A percentile compares a stretch with the other conserved stretches of the same genome.
These are phyloP conservation scores for Eurystomus glaucurus DNA, from an alignment of 2,797 vertebrate genomes.

Conservation along the genomic window DNA sequence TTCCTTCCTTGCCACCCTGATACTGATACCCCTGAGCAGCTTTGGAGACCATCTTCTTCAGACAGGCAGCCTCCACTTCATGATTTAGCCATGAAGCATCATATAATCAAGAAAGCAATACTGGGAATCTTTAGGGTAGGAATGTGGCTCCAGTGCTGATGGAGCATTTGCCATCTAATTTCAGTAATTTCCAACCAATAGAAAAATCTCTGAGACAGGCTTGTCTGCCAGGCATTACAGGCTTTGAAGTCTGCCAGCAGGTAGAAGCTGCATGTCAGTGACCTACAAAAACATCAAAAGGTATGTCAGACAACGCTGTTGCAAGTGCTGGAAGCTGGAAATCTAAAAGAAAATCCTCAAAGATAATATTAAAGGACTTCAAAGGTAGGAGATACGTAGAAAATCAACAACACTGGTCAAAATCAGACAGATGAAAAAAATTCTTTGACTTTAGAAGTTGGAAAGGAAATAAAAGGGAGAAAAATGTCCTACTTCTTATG, in stretches of 20 bases:
- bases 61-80: not conserved
- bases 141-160: constrained; percentile 35
- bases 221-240: constrained; percentile 6
- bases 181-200: constrained; percentile 29
- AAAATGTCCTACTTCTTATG: not conserved
- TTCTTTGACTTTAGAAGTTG: not conserved
- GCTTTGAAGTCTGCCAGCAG: constrained; percentile 69
- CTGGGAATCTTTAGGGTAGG: not conserved
- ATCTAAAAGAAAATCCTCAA: constrained; percentile 45
- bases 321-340: constrained; percentile 5
- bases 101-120: constrained; percentile 37
- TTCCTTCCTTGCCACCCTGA: not conserved
- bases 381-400: not conserved
- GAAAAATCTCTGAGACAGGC: not conserved
- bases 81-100: not conserved
- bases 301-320: constrained; percentile 5
- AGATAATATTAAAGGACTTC: constrained; percentile 41
- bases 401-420: not conserved
- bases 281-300: constrained; percentile 64
- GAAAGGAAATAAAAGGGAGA: constrained; percentile 17
- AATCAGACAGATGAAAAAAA: not conserved
- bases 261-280: constrained; percentile 48
- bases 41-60: not conserved
- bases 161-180: constrained; percentile 29
- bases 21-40: not conserved